These are phyloP conservation scores for Salarias fasciatus DNA, from an alignment of 2,797 vertebrate genomes.

Conservation along the genomic window DNA sequence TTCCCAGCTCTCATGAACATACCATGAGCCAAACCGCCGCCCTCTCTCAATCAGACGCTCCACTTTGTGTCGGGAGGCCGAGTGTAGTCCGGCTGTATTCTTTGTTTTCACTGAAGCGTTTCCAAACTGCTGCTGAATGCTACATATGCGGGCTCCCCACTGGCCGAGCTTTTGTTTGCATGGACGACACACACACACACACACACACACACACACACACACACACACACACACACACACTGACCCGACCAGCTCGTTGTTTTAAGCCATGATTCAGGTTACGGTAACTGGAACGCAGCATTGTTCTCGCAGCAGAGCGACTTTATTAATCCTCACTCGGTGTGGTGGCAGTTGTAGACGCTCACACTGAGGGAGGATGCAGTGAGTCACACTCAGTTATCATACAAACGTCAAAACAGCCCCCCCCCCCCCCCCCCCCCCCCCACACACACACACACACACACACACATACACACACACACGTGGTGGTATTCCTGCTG, in stretches of 20 bases:
- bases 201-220: no score
- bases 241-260: background rate
- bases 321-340: slow-evolving; percentile 14
- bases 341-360: slow-evolving; percentile 5
- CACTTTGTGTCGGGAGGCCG: background rate
- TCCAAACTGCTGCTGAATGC: background rate
- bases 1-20: no score
- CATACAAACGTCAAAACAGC: slow-evolving; percentile 8
- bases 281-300: slow-evolving; percentile 56
- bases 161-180: slow-evolving; percentile 42
- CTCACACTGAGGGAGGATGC: background rate
- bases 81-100: background rate
- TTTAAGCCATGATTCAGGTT: slow-evolving; percentile 23
- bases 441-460: background rate
- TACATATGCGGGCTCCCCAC: slow-evolving; percentile 1
- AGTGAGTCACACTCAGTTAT: background rate
- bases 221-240: no score
- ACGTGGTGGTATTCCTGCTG: background rate
- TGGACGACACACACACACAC: slow-evolving; percentile 22
- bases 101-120: background rate
- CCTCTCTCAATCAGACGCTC: background rate
- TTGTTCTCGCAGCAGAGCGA: slow-evolving; percentile 40
- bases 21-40: no score
- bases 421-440: no score
- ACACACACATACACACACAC: background rate